Percentiles rank a stretch among this genome's conserved stretches.
Evolutionary conservation across 2,113 vertebrate species (phyloP).

Genomic region (Gymnocephalus cernua): DNA sequence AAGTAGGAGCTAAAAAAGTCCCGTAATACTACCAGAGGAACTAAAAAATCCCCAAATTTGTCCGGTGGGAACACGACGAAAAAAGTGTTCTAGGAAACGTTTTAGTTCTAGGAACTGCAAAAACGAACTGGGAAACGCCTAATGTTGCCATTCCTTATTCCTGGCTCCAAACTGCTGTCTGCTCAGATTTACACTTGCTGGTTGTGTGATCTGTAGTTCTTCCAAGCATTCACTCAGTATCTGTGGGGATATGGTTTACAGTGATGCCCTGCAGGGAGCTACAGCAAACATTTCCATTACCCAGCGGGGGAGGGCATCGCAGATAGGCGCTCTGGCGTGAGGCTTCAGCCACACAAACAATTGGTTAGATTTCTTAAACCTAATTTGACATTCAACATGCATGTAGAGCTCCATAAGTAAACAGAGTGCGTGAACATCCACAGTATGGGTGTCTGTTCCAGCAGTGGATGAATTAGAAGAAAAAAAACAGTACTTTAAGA

Average conservation of each 20-base stretch:
- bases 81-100: too few relatives aligned
- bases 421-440: not conserved
- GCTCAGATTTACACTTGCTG: conserved; percentile 21
- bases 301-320: conserved; percentile 9
- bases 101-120: too few relatives aligned
- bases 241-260: conserved; percentile 14
- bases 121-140: too few relatives aligned
- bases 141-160: not conserved
- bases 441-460: conserved; percentile 8
- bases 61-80: too few relatives aligned
- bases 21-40: too few relatives aligned
- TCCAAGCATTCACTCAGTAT: conserved; percentile 29
- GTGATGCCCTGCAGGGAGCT: conserved; percentile 47
- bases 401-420: not conserved
- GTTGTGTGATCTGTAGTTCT: conserved; percentile 33
- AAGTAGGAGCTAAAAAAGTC: too few relatives aligned
- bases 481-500: conserved; percentile 19
- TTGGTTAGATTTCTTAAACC: conserved; percentile 29
- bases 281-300: conserved; percentile 45
- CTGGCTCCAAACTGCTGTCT: not conserved
- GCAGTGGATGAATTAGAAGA: conserved; percentile 9
- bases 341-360: conserved; percentile 20
- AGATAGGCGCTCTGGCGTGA: conserved; percentile 24
- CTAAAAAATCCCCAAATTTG: too few relatives aligned
- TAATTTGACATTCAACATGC: conserved; percentile 27